These are phyloP conservation scores for Tridacna gigas DNA, from an alignment of 2,888 invertebrate genomes.

Conservation along the genomic window DNA sequence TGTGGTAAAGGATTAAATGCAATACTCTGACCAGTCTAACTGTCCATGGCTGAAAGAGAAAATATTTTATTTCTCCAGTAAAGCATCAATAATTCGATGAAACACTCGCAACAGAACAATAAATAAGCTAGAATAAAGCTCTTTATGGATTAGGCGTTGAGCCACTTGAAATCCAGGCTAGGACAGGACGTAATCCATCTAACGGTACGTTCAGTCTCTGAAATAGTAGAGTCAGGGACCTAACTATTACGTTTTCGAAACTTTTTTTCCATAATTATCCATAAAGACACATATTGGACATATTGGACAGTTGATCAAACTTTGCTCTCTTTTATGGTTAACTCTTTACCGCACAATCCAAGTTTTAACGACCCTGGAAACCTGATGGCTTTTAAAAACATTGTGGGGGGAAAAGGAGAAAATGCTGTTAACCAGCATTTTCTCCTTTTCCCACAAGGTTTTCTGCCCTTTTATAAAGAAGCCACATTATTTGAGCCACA, in stretches of 20 bases:
- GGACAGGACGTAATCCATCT: background rate
- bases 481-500: too few relatives aligned
- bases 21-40: background rate
- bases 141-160: background rate
- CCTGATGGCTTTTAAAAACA: too few relatives aligned
- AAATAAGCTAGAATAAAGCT: slow-evolving; percentile 14
- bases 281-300: too few relatives aligned
- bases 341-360: too few relatives aligned
- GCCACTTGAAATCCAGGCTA: background rate
- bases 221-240: too few relatives aligned
- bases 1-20: background rate
- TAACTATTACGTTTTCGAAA: too few relatives aligned
- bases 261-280: too few relatives aligned
- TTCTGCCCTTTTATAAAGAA: too few relatives aligned
- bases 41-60: slow-evolving; percentile 1
- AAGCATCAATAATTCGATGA: slow-evolving; percentile 12
- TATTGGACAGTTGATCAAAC: background rate
- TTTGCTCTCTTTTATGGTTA: background rate
- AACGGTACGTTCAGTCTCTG: background rate
- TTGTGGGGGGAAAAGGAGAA: too few relatives aligned
- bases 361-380: too few relatives aligned
- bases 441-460: too few relatives aligned
- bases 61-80: background rate
- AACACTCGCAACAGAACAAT: slow-evolving; percentile 10
- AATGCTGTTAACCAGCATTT: too few relatives aligned